Conservation (phyloP, 2,113 vertebrate species). For the Nansenia antarctica region DNA sequence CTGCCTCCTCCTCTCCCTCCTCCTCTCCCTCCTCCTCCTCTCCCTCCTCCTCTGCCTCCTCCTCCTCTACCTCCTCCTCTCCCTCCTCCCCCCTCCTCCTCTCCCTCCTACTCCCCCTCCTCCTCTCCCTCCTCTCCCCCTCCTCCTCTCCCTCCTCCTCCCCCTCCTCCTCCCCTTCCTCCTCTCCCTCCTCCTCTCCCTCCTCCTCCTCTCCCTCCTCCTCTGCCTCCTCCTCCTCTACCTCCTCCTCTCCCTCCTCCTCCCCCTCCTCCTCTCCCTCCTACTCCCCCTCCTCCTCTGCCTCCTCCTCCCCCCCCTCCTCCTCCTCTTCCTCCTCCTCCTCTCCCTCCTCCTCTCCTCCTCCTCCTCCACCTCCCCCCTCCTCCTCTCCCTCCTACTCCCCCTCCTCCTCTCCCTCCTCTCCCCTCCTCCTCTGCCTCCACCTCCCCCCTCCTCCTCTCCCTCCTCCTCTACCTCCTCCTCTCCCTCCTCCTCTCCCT, state of each 20-base stretch:
- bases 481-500: conserved; percentile 28
- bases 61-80: neutral
- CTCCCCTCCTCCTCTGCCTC: too few species aligned
- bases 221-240: neutral
- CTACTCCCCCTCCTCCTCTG: too few species aligned
- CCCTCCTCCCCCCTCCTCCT: too few species aligned
- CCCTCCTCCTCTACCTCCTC: neutral
- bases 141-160: neutral
- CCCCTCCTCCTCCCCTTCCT: too few species aligned
- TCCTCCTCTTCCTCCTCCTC: too few species aligned
- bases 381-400: neutral
- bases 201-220: too few species aligned
- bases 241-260: neutral
- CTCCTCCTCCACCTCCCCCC: neutral
- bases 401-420: neutral
- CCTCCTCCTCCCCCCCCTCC: neutral
- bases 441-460: neutral
- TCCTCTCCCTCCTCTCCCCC: too few species aligned
- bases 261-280: neutral
- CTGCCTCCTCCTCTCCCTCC: neutral
- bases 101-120: conserved; percentile 1
- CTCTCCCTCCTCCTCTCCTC: neutral
- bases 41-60: neutral
- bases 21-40: too few species aligned
- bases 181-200: neutral